These are phyloP conservation scores for Coregonus sp. DNA, from an alignment of 2,797 vertebrate genomes.

Conservation along the genomic window DNA sequence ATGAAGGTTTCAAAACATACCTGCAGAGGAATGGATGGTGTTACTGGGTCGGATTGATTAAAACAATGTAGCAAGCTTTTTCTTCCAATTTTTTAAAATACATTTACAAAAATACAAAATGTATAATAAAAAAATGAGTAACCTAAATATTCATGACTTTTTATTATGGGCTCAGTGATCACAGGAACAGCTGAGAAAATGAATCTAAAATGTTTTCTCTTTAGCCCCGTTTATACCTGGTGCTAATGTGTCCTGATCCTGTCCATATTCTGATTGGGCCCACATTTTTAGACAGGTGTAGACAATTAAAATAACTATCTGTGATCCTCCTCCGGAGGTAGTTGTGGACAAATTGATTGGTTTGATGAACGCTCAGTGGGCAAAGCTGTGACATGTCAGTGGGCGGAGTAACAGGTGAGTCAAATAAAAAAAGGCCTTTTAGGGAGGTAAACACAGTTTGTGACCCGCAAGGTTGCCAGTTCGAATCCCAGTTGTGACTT, in stretches of 20 bases:
- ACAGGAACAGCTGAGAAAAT: not conserved
- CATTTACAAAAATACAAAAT: conserved; percentile 41
- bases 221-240: too few relatives aligned
- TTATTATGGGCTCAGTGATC: not conserved
- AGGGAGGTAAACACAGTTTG: too few relatives aligned
- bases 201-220: not conserved
- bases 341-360: too few relatives aligned
- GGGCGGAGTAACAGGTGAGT: not conserved
- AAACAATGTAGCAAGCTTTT: conserved; percentile 55
- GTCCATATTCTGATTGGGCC: too few relatives aligned
- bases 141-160: not conserved
- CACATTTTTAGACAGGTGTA: too few relatives aligned
- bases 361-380: too few relatives aligned
- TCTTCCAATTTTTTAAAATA: conserved; percentile 37
- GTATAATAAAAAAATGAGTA: conserved; percentile 23
- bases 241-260: too few relatives aligned
- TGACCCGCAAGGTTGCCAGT: too few relatives aligned
- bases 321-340: too few relatives aligned
- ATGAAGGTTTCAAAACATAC: conserved; percentile 11
- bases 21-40: conserved; percentile 19
- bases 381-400: too few relatives aligned
- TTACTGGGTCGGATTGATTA: conserved; percentile 23
- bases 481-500: too few relatives aligned
- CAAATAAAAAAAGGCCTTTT: not conserved
- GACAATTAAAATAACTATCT: too few relatives aligned